Evolutionary conservation across 2,888 invertebrate species (phyloP).

Genomic region (Cheilosia grossa): DNA sequence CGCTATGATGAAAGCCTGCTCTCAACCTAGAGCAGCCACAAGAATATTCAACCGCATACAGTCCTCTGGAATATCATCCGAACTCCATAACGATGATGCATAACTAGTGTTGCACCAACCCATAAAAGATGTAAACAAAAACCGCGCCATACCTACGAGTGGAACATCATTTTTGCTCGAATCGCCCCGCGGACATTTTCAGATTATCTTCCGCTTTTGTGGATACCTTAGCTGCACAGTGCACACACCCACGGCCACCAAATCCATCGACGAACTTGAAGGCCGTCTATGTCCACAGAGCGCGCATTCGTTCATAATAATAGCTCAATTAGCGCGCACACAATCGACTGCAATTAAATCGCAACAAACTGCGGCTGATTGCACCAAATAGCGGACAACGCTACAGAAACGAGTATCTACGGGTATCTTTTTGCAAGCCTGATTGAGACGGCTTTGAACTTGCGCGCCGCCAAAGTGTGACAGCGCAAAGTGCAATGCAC

Average conservation of each 20-base stretch:
- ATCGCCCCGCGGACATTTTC: too few relatives aligned
- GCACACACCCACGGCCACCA: constrained; percentile 2
- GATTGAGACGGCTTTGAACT: constrained; percentile 67
- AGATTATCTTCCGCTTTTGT: not conserved
- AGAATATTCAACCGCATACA: constrained; percentile 60
- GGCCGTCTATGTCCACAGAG: constrained; percentile 21
- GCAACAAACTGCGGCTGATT: constrained; percentile 68
- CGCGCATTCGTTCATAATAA: constrained; percentile 36
- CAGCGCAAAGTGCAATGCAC: constrained; percentile 50
- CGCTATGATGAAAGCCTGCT: constrained; percentile 63
- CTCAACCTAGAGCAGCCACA: constrained; percentile 48
- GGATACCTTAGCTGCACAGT: not conserved
- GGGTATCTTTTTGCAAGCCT: constrained; percentile 49
- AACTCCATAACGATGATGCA: constrained; percentile 43
- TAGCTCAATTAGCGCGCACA: constrained; percentile 62
- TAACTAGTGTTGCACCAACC: too few relatives aligned
- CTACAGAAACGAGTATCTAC: not conserved
- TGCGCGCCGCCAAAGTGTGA: constrained; percentile 28
- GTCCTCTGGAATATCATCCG: constrained; percentile 43
- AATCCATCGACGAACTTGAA: not conserved
- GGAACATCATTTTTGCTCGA: too few relatives aligned
- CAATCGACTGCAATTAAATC: constrained; percentile 63
- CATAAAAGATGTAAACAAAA: not conserved
- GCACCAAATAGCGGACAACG: constrained; percentile 44
- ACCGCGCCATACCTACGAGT: too few relatives aligned